phyloP scores from a whole-genome alignment of 2,113 vertebrate species.

The Archocentrus centrarchus region DNA sequence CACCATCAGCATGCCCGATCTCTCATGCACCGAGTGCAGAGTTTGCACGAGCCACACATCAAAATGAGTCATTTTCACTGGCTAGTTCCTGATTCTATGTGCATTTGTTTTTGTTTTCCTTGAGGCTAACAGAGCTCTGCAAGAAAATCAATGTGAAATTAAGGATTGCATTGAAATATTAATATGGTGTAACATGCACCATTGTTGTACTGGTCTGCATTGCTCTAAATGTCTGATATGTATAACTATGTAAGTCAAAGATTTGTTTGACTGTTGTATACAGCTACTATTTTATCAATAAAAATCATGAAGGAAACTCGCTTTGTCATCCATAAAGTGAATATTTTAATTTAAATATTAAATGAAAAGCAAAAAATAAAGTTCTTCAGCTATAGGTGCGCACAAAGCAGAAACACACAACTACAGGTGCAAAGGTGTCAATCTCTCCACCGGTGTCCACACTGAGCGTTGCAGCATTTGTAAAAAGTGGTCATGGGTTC shows the following conservation, averaged over 20 bases:
- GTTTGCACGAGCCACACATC: conserved; percentile 47
- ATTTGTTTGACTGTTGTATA: conserved; percentile 73
- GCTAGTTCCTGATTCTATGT: conserved; percentile 44
- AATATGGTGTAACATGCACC: conserved; percentile 60
- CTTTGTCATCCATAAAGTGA: conserved; percentile 28
- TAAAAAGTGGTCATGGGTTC: conserved; percentile 99
- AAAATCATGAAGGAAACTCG: conserved; percentile 58
- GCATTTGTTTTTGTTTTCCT: conserved; percentile 31
- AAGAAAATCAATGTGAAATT: conserved; percentile 40
- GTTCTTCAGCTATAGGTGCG: not conserved
- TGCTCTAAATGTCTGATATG: conserved; percentile 72
- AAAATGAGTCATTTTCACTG: conserved; percentile 25
- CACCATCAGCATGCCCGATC: conserved; percentile 53
- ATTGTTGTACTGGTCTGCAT: conserved; percentile 69
- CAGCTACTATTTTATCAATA: conserved; percentile 82
- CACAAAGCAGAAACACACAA: not conserved
- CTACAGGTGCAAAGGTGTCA: conserved; percentile 57
- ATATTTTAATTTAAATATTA: not conserved
- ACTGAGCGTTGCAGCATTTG: conserved; percentile 93
- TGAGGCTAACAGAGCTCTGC: conserved; percentile 43
- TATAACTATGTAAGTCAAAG: conserved; percentile 64
- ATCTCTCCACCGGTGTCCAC: conserved; percentile 94
- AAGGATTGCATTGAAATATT: conserved; percentile 60
- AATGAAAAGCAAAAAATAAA: not conserved
- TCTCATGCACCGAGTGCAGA: conserved; percentile 27